Percentiles rank a stretch among this genome's conserved stretches.
phyloP scores from a whole-genome alignment of 2,797 vertebrate species.

The Malacoraja senta region DNA sequence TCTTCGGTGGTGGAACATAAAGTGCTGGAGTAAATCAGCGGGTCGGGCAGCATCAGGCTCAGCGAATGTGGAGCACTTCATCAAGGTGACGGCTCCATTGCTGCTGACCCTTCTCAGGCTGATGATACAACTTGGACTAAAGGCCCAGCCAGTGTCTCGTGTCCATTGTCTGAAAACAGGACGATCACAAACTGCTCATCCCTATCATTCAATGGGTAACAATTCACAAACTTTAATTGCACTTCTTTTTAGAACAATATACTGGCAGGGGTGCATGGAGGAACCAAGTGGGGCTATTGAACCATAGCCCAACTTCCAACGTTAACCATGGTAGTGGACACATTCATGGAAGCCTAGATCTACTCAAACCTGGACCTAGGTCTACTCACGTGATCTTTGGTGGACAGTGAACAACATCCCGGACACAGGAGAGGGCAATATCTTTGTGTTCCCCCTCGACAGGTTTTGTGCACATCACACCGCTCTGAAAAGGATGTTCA shows the following conservation, averaged over 20 bases:
- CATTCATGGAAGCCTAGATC: neutral
- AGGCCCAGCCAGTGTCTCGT: neutral
- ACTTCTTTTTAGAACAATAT: neutral
- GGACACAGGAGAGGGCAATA: no score
- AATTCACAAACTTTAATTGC: neutral
- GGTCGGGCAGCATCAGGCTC: no score
- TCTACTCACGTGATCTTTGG: neutral
- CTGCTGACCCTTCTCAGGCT: no score
- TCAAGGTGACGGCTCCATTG: no score
- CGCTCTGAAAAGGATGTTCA: neutral
- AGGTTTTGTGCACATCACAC: neutral
- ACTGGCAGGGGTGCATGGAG: neutral
- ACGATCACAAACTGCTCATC: neutral
- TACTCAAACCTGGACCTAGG: neutral
- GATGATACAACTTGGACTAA: neutral
- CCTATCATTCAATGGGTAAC: neutral
- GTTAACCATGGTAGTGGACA: neutral
- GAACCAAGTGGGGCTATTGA: neutral
- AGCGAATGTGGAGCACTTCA: no score
- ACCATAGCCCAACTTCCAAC: neutral
- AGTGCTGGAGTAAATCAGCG: no score
- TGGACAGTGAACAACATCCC: neutral
- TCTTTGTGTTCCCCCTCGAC: neutral
- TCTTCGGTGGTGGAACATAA: neutral
- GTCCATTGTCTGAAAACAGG: neutral